Percentiles rank a stretch among this genome's conserved stretches.
These are phyloP conservation scores for Eledona agricola DNA, from an alignment of 2,888 invertebrate genomes.

Conservation along the genomic window DNA sequence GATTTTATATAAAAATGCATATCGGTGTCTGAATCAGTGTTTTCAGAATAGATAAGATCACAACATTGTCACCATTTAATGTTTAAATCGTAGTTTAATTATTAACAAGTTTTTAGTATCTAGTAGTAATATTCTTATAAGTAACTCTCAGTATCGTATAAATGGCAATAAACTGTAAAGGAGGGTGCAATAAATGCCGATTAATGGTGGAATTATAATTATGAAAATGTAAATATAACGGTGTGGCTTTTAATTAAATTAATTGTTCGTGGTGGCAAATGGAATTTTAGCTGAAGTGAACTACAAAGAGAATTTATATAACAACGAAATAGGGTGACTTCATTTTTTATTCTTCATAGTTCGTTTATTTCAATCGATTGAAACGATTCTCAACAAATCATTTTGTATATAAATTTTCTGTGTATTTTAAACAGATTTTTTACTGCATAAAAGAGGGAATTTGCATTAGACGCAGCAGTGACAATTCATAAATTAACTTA, in stretches of 20 bases:
- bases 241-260: slow-evolving; percentile 20
- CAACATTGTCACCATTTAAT: too few relatives aligned
- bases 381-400: too few relatives aligned
- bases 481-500: slow-evolving; percentile 22
- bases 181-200: slow-evolving; percentile 24
- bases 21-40: too few relatives aligned
- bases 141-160: slow-evolving; percentile 13
- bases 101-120: not conserved
- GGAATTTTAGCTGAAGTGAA: slow-evolving; percentile 9
- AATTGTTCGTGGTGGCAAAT: slow-evolving; percentile 12
- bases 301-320: slow-evolving; percentile 11
- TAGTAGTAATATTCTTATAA: slow-evolving; percentile 11
- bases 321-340: slow-evolving; percentile 8
- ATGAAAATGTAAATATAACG: slow-evolving; percentile 18
- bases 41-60: too few relatives aligned
- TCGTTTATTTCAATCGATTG: slow-evolving; percentile 18
- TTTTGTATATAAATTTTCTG: slow-evolving; percentile 18
- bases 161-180: too few relatives aligned
- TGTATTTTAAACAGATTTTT: slow-evolving; percentile 8
- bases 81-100: too few relatives aligned
- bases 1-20: too few relatives aligned
- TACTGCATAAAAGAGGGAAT: slow-evolving; percentile 19
- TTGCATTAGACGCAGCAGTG: slow-evolving; percentile 14
- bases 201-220: slow-evolving; percentile 27
- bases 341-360: slow-evolving; percentile 2